Evolutionary conservation across 2,113 vertebrate genomes (phyloP).

Genomic region (Butorides virescens): DNA sequence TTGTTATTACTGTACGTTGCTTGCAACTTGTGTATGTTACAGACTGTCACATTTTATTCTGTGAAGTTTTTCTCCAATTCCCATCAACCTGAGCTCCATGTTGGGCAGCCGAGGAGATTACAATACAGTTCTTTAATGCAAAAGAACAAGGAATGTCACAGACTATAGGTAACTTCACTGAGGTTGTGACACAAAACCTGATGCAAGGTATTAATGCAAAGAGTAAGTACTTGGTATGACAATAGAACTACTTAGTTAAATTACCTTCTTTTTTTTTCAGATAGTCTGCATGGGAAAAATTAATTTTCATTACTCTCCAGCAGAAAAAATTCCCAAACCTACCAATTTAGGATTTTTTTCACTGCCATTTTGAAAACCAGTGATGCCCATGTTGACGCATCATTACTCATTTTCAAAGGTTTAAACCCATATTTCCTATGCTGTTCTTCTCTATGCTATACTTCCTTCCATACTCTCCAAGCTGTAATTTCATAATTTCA

Average conservation of each 20-base stretch:
- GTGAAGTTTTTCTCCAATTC: slow-evolving; percentile 73
- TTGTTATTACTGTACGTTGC: slow-evolving; percentile 71
- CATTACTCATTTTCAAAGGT: slow-evolving; percentile 69
- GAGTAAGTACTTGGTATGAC: slow-evolving; percentile 75
- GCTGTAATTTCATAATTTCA: slow-evolving; percentile 27
- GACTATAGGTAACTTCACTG: slow-evolving; percentile 68
- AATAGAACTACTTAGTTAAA: slow-evolving; percentile 54
- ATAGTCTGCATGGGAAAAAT: slow-evolving; percentile 63
- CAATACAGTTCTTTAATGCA: slow-evolving; percentile 66
- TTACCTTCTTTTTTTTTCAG: slow-evolving; percentile 52
- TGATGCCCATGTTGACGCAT: slow-evolving; percentile 36
- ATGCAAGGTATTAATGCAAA: slow-evolving; percentile 69
- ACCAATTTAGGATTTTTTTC: slow-evolving; percentile 48
- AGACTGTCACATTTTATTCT: slow-evolving; percentile 76
- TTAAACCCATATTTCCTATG: slow-evolving; percentile 58
- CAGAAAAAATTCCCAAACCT: slow-evolving; percentile 46
- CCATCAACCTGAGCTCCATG: slow-evolving; percentile 70
- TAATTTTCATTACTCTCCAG: slow-evolving; percentile 52
- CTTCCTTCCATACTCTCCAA: slow-evolving; percentile 12
- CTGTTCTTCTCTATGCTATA: slow-evolving; percentile 36
- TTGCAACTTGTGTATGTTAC: slow-evolving; percentile 75
- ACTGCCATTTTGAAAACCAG: slow-evolving; percentile 64
- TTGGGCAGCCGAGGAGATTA: slow-evolving; percentile 70
- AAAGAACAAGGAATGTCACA: slow-evolving; percentile 72
- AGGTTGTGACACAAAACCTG: slow-evolving; percentile 66